A percentile compares a stretch with the other conserved stretches of the same genome.
These are phyloP conservation scores for Okapia johnstoni DNA, from an alignment of 2,113 vertebrate genomes.

Conservation along the genomic window DNA sequence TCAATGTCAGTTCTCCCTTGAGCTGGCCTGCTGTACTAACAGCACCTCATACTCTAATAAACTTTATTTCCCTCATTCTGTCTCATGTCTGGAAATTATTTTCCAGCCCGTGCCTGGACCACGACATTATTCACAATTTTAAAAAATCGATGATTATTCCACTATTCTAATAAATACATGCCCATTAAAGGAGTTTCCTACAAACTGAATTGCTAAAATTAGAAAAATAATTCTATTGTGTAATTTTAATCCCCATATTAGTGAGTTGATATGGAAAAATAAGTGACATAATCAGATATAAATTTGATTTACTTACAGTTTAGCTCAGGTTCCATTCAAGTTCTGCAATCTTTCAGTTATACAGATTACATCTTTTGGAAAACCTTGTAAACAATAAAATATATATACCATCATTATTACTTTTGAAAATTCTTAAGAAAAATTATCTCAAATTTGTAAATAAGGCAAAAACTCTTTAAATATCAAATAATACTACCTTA, in stretches of 20 bases:
- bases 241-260: not conserved
- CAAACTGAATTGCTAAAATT: not conserved
- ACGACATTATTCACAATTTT: not conserved
- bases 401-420: not conserved
- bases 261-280: not conserved
- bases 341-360: not conserved
- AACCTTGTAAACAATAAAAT: not conserved
- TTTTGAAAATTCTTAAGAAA: not conserved
- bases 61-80: not conserved
- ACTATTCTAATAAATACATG: not conserved
- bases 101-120: not conserved
- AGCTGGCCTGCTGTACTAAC: not conserved
- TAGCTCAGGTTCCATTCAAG: not conserved
- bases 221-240: not conserved
- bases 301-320: not conserved
- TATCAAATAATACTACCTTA: not conserved
- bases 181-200: not conserved
- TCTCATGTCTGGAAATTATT: not conserved
- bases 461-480: not conserved
- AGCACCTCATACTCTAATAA: not conserved
- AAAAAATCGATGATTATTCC: not conserved
- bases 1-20: rapidly evolving
- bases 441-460: not conserved
- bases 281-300: not conserved
- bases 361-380: not conserved